These are phyloP conservation scores for Pilophorus perplexus DNA, from an alignment of 2,888 invertebrate genomes.

Conservation along the genomic window DNA sequence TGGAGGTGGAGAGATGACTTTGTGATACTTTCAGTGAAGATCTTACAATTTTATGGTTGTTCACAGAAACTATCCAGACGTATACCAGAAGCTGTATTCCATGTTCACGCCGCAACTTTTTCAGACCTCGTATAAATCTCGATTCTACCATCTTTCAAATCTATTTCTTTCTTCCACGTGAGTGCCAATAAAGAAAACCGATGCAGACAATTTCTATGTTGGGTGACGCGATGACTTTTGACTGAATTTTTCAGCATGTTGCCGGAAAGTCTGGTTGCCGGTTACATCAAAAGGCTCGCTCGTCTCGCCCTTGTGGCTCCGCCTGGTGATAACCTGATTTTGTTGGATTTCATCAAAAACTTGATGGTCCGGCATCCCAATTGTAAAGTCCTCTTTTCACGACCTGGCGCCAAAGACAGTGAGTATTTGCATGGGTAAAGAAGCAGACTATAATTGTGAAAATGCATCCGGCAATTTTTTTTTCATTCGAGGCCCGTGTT, in stretches of 20 bases:
- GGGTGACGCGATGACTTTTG: not conserved
- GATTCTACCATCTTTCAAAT: constrained; percentile 84
- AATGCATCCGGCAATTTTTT: not conserved
- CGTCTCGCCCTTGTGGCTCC: constrained; percentile 81
- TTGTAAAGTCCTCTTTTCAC: constrained; percentile 52
- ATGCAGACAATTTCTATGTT: too few relatives aligned
- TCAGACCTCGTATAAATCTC: constrained; percentile 82
- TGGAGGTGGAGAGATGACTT: too few relatives aligned
- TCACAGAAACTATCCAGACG: constrained; percentile 83
- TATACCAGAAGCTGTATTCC: constrained; percentile 91
- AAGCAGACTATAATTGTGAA: too few relatives aligned
- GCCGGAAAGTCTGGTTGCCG: constrained; percentile 85
- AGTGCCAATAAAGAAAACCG: constrained; percentile 54
- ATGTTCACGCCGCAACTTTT: constrained; percentile 90
- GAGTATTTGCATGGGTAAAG: not conserved
- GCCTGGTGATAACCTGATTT: constrained; percentile 70
- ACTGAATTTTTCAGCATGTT: constrained; percentile 64
- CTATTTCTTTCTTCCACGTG: constrained; percentile 89
- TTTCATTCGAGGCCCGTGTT: not conserved
- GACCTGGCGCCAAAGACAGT: constrained; percentile 13
- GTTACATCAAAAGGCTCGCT: constrained; percentile 85
- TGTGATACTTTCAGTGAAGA: too few relatives aligned
- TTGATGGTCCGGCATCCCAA: constrained; percentile 78
- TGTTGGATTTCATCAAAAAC: constrained; percentile 81
- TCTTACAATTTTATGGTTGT: too few relatives aligned